Evolutionary conservation across 2,113 vertebrate genomes (phyloP).

Genomic region (Penelope pileata): DNA sequence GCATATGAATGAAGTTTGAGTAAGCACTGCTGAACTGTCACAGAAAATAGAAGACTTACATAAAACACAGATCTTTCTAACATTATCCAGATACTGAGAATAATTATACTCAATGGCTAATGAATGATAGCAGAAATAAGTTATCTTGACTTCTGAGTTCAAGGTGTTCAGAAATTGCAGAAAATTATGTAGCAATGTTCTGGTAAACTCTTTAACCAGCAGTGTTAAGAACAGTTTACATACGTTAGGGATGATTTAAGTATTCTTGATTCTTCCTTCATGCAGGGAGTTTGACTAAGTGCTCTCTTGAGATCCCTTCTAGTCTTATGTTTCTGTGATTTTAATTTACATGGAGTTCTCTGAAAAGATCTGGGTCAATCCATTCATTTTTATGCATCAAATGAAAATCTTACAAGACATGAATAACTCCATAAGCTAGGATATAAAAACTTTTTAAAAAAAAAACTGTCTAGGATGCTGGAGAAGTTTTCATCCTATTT

Average conservation of each 20-base stretch:
- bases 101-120: not conserved
- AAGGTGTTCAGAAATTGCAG: not conserved
- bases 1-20: not conserved
- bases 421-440: not conserved
- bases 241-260: not conserved
- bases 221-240: constrained; percentile 6
- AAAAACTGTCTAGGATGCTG: not conserved
- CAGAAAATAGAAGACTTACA: not conserved
- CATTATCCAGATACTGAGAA: not conserved
- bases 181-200: not conserved
- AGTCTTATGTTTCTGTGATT: not conserved
- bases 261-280: constrained; percentile 2
- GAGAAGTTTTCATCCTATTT: not conserved
- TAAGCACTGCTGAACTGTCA: not conserved
- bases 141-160: not conserved
- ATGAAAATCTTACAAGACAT: not conserved
- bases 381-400: not conserved
- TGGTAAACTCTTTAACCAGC: not conserved
- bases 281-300: not conserved
- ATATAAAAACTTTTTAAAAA: not conserved
- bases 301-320: not conserved
- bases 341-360: not conserved
- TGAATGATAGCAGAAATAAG: not conserved
- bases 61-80: not conserved
- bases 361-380: not conserved